phyloP scores from a whole-genome alignment of 1,140 invertebrate species.

The Calliopsis andreniformis region DNA sequence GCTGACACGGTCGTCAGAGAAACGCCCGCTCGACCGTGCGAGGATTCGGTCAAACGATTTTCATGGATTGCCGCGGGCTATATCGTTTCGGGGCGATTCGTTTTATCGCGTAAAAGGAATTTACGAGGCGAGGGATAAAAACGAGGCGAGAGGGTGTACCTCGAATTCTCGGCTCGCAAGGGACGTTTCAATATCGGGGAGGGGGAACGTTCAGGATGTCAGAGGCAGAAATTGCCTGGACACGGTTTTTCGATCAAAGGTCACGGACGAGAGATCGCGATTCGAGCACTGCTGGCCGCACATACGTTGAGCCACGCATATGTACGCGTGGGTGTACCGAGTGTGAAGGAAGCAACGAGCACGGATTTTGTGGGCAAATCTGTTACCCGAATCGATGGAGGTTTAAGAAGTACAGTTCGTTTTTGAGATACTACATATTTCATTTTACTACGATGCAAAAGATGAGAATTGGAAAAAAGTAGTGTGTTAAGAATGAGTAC shows the following conservation, averaged over 20 bases:
- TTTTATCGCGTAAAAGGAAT: conserved; percentile 33
- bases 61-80: conserved; percentile 12
- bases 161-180: neutral
- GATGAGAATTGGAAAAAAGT: too few species aligned
- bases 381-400: too few species aligned
- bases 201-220: neutral
- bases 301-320: conserved; percentile 61
- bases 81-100: conserved; percentile 29
- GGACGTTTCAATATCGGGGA: too few species aligned
- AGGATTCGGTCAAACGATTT: neutral
- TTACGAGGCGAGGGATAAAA: conserved; percentile 2
- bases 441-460: too few species aligned
- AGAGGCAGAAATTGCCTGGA: neutral
- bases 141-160: neutral
- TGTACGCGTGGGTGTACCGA: conserved; percentile 51
- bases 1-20: neutral
- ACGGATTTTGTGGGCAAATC: too few species aligned
- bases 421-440: too few species aligned
- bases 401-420: too few species aligned
- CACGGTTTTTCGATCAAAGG: neutral
- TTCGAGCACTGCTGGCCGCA: conserved; percentile 61
- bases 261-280: conserved; percentile 16
- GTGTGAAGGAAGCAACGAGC: too few species aligned
- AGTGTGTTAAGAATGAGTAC: too few species aligned
- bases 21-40: neutral